Conservation (phyloP, 2,888 invertebrate genomes). For the Tholera decimalis region DNA sequence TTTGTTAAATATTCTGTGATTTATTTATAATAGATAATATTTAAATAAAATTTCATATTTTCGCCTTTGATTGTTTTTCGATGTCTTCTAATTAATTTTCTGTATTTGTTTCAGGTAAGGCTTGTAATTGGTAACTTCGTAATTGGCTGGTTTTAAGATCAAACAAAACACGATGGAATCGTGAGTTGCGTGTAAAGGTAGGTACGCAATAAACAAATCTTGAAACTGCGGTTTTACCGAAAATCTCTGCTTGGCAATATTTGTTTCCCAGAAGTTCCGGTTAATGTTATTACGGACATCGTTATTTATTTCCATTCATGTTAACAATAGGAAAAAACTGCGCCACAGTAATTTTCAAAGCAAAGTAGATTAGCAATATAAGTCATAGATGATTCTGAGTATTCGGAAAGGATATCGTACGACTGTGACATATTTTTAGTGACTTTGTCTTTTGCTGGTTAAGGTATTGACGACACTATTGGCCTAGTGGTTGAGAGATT, state of each 20-base stretch:
- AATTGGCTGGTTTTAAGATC: constrained; percentile 11
- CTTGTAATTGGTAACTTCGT: constrained; percentile 23
- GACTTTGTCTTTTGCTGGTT: no score
- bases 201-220: constrained; percentile 22
- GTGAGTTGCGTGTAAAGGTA: background rate
- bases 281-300: constrained; percentile 24
- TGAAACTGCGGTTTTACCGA: constrained; percentile 44
- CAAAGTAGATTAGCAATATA: background rate
- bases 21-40: no score
- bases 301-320: constrained; percentile 26
- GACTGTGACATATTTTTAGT: no score
- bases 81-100: constrained; percentile 39
- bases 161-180: constrained; percentile 4
- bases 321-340: constrained; percentile 5
- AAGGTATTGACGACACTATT: no score
- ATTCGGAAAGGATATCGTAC: background rate
- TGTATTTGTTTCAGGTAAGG: constrained; percentile 64
- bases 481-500: no score
- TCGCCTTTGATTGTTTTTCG: constrained; percentile 11
- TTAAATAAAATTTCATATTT: no score
- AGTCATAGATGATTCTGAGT: background rate
- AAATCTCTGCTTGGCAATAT: constrained; percentile 26
- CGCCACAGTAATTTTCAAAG: background rate
- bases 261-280: constrained; percentile 28
- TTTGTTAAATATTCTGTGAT: constrained; percentile 13